Percentiles rank a stretch among this genome's conserved stretches.
Conservation (phyloP, 2,113 vertebrate species). For the Pycnonotus jocosus region DNA sequence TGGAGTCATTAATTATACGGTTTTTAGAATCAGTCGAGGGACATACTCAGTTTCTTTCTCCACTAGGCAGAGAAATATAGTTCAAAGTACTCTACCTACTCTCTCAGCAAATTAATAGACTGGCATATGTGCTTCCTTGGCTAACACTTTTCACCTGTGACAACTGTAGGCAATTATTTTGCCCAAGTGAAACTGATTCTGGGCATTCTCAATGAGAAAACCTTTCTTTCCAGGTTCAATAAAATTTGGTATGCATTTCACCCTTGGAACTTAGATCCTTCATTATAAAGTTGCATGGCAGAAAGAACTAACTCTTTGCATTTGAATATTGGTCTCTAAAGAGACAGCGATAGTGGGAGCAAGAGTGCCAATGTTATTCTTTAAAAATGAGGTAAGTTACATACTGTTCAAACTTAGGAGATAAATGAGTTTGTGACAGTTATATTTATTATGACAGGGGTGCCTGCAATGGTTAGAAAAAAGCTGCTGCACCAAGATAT, state of each 20-base stretch:
- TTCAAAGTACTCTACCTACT: conserved; percentile 39
- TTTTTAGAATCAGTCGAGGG: conserved; percentile 35
- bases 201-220: conserved; percentile 57
- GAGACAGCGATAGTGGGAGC: conserved; percentile 19
- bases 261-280: conserved; percentile 67
- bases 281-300: conserved; percentile 64
- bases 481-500: neutral
- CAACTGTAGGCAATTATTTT: conserved; percentile 61
- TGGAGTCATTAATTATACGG: conserved; percentile 65
- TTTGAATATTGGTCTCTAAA: conserved; percentile 61
- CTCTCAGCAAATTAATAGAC: conserved; percentile 40
- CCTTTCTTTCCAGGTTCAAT: conserved; percentile 35
- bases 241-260: conserved; percentile 66
- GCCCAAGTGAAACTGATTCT: conserved; percentile 62
- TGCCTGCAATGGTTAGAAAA: neutral
- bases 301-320: conserved; percentile 51
- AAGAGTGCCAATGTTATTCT: conserved; percentile 48
- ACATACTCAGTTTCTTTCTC: neutral
- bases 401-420: neutral
- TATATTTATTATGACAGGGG: neutral
- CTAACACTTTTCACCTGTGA: conserved; percentile 62
- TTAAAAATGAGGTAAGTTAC: conserved; percentile 42
- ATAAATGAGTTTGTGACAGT: neutral
- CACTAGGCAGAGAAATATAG: conserved; percentile 18
- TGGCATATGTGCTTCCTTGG: conserved; percentile 24